These are phyloP conservation scores for Agrochola lota DNA, from an alignment of 2,888 invertebrate genomes.

Conservation along the genomic window DNA sequence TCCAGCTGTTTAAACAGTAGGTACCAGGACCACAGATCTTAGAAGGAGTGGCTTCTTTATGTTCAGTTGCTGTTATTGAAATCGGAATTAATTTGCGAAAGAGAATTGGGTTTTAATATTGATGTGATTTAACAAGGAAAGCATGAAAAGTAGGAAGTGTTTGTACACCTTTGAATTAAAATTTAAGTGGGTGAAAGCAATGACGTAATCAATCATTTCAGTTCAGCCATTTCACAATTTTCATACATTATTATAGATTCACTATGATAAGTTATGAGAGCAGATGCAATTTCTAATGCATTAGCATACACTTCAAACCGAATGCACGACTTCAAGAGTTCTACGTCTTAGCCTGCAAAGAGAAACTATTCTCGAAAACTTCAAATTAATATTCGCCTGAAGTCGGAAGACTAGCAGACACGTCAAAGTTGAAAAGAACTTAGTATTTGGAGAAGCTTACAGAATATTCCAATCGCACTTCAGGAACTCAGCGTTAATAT, in stretches of 20 bases:
- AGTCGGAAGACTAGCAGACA: slow-evolving; percentile 11
- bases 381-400: slow-evolving; percentile 26
- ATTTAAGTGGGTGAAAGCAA: background rate
- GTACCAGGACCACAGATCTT: slow-evolving; percentile 12
- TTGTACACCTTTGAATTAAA: background rate
- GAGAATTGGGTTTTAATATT: slow-evolving; percentile 7
- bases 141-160: background rate
- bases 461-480: slow-evolving; percentile 26
- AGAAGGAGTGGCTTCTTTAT: slow-evolving; percentile 1
- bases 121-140: background rate
- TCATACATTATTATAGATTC: slow-evolving; percentile 1
- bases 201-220: background rate
- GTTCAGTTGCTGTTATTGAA: background rate
- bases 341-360: slow-evolving; percentile 3
- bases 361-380: slow-evolving; percentile 29
- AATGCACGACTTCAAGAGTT: slow-evolving; percentile 28
- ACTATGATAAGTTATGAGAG: background rate
- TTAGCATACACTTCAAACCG: slow-evolving; percentile 33
- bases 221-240: background rate
- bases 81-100: background rate
- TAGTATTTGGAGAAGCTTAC: background rate
- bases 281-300: slow-evolving; percentile 27
- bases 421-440: slow-evolving; percentile 32
- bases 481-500: background rate
- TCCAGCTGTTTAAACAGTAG: slow-evolving; percentile 25